Percentiles rank a stretch among this genome's conserved stretches.
These are phyloP conservation scores for Papilio machaon DNA, from an alignment of 1,140 invertebrate genomes.

Conservation along the genomic window DNA sequence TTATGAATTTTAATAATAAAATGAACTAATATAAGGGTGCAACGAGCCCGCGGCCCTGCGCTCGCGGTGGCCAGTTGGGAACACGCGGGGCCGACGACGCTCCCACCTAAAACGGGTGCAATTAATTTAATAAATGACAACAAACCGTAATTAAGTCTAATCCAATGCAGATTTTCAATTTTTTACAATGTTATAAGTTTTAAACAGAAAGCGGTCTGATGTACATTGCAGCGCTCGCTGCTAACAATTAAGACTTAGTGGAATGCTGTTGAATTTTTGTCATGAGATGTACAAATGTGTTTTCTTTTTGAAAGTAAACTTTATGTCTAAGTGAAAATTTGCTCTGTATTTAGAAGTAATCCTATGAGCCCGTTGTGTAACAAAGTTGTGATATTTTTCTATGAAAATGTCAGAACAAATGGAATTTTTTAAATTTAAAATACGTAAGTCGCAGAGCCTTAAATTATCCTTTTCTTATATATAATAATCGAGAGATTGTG, in stretches of 20 bases:
- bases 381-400: constrained; percentile 81
- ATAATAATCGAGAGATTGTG: constrained; percentile 77
- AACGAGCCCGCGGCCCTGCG: constrained; percentile 46
- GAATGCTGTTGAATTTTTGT: constrained; percentile 81
- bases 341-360: constrained; percentile 77
- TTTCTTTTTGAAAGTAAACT: constrained; percentile 73
- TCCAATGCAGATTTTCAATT: constrained; percentile 76
- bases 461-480: constrained; percentile 75
- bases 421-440: constrained; percentile 58
- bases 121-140: constrained; percentile 78
- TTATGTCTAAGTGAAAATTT: constrained; percentile 74
- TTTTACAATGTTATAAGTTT: constrained; percentile 74
- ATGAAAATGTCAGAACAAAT: constrained; percentile 52
- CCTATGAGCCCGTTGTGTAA: constrained; percentile 71
- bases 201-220: constrained; percentile 74
- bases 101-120: constrained; percentile 79
- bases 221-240: constrained; percentile 62
- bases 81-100: constrained; percentile 74
- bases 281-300: constrained; percentile 81
- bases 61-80: constrained; percentile 68
- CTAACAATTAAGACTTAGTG: constrained; percentile 76
- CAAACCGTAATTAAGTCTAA: constrained; percentile 77
- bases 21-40: constrained; percentile 27
- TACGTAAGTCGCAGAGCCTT: constrained; percentile 74
- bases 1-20: constrained; percentile 15